phyloP scores from a whole-genome alignment of 2,797 vertebrate genomes.

The Babyrousa celebensis region DNA sequence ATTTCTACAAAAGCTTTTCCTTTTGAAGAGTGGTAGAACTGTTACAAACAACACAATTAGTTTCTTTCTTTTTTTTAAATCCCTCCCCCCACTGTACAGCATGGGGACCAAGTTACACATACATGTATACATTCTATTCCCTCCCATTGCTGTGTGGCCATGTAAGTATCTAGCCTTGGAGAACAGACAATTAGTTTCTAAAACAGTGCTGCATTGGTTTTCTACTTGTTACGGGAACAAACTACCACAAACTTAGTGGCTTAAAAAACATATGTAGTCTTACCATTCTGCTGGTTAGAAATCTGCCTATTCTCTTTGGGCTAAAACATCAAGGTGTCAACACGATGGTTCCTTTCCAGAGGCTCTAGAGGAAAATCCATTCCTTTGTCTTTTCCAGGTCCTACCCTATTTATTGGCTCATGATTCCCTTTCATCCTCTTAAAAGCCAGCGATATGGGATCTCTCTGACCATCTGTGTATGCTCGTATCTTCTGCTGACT shows the following conservation, averaged over 20 bases:
- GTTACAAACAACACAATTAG: neutral
- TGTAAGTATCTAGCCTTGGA: no score
- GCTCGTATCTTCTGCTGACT: neutral
- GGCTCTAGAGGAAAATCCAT: neutral
- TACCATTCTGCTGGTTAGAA: neutral
- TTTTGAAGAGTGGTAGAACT: neutral
- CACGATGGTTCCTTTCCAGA: neutral
- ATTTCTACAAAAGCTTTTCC: neutral
- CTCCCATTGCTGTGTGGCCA: no score
- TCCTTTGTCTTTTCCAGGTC: neutral
- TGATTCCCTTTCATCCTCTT: neutral
- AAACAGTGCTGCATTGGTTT: neutral
- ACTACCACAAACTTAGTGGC: neutral
- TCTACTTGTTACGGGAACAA: neutral
- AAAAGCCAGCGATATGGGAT: neutral
- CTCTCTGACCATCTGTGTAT: neutral
- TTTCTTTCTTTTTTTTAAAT: neutral
- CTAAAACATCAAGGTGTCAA: neutral
- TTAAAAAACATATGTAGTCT: conserved; percentile 18
- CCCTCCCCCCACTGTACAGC: no score
- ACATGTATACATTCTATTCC: no score
- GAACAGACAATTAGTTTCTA: neutral
- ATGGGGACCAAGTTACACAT: no score
- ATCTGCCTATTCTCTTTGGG: neutral
- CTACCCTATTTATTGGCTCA: neutral